Evolutionary conservation across 2,888 invertebrate species (phyloP), one percentile per base, ranked within the genome.

Genomic region (Eustalomyia histrio): DNA sequence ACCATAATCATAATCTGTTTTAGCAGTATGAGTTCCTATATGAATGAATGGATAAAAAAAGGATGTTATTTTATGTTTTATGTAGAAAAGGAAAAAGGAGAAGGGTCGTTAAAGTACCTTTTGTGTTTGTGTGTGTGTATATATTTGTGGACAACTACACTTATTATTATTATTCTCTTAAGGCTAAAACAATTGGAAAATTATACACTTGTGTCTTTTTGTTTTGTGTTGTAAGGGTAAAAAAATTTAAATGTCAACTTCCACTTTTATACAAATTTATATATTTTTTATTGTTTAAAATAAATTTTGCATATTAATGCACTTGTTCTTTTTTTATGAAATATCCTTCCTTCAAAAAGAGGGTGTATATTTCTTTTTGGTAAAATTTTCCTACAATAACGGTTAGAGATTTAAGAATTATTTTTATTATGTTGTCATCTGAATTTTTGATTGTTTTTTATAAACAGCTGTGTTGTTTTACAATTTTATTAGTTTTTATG

Each of bases 151-250:
- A 72, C 21, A 24, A 55, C 69, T 50, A 55, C 35, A 73, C 68
- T 10, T 55, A 58, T 58, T 52, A 74, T 10, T 55, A 58, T 58
- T 52, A 74, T 21, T 63, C 72, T 21, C 18, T 2, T 63, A 65
- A 85, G 85, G 84, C 67, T 85, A 87, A 88, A 88, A 87, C 89
- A 89, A 89, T 89, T 87, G 89, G 87, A 88, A 90, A 88, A 90
- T 88, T 88, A 90, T 87, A 87, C 87, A 89, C 89, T 88, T 89
- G 87, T 88, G 81, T 76, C 72, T 43, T 47, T 53, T 57, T 64
- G 60, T 50, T 53, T 18, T 29, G n/a, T 50, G 47, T 24, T 75
- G 64, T 78, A 74, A 69, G 78, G 76, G 81, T 78, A 69, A 69
- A 47, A 69, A 47, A 78, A 75, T 71, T 71, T 81, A 78, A 81